Conservation (phyloP, 2,797 vertebrate species). For the Sebastiscus tertius region DNA sequence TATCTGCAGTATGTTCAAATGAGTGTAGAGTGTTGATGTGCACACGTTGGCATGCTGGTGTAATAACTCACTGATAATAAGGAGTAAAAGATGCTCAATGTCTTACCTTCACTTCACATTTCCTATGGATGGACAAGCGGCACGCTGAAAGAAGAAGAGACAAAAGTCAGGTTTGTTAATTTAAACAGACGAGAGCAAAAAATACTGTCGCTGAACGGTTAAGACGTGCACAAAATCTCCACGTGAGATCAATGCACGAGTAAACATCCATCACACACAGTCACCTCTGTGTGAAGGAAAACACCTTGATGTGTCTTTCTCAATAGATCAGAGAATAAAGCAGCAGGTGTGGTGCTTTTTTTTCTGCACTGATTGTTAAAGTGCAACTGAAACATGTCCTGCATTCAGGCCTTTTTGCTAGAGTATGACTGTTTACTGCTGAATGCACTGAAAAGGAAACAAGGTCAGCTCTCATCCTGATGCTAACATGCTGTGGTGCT, state of each 20-base stretch:
- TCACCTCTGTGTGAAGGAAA: not conserved
- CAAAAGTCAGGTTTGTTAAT: not conserved
- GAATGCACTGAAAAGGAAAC: not conserved
- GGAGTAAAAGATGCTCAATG: not conserved
- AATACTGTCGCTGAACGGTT: too few species aligned
- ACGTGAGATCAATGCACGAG: not conserved
- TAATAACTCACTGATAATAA: not conserved
- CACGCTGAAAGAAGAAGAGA: constrained; percentile 67
- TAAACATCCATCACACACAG: not conserved
- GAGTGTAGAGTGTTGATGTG: not conserved
- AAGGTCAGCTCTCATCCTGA: not conserved
- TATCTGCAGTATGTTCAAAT: not conserved
- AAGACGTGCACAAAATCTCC: not conserved
- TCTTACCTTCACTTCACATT: constrained; percentile 83
- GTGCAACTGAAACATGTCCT: not conserved
- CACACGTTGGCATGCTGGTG: not conserved
- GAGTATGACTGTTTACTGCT: not conserved
- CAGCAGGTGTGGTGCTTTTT: not conserved
- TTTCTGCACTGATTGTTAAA: not conserved
- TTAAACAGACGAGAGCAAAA: not conserved
- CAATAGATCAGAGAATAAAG: not conserved
- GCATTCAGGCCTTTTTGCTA: not conserved
- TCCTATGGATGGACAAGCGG: constrained; percentile 73
- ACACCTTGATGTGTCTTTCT: not conserved
- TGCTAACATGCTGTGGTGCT: constrained; percentile 50